Evolutionary conservation across 2,113 vertebrate genomes (phyloP).

Genomic region (Nanorana parkeri): DNA sequence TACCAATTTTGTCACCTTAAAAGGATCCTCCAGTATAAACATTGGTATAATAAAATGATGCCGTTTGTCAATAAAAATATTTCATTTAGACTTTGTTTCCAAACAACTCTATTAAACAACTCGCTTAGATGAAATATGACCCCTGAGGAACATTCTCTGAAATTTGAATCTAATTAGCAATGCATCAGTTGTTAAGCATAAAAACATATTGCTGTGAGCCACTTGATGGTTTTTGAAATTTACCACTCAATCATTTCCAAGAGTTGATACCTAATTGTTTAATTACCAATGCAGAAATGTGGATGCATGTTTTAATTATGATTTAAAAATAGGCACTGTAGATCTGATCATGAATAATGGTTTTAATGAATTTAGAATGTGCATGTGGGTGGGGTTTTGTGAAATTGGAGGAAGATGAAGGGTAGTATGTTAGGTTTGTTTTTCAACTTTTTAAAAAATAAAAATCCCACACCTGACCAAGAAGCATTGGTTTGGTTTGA

Average conservation of each 20-base stretch:
- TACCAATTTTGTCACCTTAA: constrained; percentile 30
- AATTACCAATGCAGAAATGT: neutral
- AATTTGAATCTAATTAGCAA: constrained; percentile 41
- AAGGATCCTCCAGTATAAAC: constrained; percentile 39
- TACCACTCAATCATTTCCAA: constrained; percentile 4
- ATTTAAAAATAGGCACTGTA: neutral
- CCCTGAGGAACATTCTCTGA: constrained; percentile 22
- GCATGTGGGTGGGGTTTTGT: neutral
- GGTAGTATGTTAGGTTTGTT: too few relatives aligned
- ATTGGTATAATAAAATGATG: constrained; percentile 48
- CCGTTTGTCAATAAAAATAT: constrained; percentile 58
- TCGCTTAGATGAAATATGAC: constrained; percentile 30
- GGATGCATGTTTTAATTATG: constrained; percentile 9
- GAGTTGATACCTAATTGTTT: constrained; percentile 8
- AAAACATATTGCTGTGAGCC: constrained; percentile 7
- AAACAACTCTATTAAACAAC: constrained; percentile 56
- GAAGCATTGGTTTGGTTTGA: too few relatives aligned
- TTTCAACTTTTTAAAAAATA: too few relatives aligned
- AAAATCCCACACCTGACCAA: too few relatives aligned
- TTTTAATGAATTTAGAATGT: neutral
- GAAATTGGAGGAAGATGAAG: too few relatives aligned
- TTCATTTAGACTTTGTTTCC: constrained; percentile 52
- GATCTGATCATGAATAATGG: neutral
- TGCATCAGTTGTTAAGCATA: constrained; percentile 40
- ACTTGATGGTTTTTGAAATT: constrained; percentile 6